Evolutionary conservation across 2,113 vertebrate species (phyloP).

Genomic region (Psittacula cyanocephala): DNA sequence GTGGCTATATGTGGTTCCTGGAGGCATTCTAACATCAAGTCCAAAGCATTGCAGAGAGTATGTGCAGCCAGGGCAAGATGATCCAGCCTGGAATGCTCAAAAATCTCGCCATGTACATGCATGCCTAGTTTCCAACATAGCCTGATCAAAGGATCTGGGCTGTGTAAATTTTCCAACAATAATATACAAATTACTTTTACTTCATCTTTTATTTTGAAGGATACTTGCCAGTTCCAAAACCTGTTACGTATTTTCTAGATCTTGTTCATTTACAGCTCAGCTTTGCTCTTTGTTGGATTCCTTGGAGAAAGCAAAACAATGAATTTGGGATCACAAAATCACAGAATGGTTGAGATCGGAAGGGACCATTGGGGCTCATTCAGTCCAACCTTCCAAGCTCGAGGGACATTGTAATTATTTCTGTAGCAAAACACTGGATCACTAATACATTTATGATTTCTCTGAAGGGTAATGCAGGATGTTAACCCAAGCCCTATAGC

Average conservation of each 20-base stretch:
- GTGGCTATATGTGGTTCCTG: background rate
- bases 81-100: constrained; percentile 7
- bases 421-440: background rate
- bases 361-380: background rate
- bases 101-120: background rate
- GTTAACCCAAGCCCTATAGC: background rate
- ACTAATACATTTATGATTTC: background rate
- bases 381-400: background rate
- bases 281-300: background rate
- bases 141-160: background rate
- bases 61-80: background rate
- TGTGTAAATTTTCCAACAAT: background rate
- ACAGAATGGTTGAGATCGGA: background rate
- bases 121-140: background rate
- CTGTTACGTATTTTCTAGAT: background rate
- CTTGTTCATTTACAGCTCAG: background rate
- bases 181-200: background rate
- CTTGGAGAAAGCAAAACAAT: background rate
- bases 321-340: background rate
- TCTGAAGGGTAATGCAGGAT: background rate
- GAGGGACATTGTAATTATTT: background rate
- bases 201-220: background rate
- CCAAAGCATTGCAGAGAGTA: background rate
- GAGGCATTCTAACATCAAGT: background rate
- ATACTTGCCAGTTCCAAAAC: background rate